phyloP scores from a whole-genome alignment of 2,888 invertebrate genomes.

The Trachelus stipa region DNA sequence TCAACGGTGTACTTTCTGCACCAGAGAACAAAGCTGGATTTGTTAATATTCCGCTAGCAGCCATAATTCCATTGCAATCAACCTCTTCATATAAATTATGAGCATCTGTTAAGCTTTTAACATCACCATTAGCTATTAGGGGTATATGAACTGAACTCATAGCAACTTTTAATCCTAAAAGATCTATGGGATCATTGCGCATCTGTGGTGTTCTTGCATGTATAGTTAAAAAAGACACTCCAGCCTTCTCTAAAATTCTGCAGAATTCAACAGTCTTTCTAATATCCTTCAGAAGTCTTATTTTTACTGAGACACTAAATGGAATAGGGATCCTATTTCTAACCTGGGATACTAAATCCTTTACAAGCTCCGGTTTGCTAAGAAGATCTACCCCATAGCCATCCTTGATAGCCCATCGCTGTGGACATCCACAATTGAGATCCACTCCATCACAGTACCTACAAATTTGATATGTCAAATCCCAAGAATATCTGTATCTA shows the following conservation, averaged over 20 bases:
- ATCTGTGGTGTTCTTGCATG: constrained; percentile 94
- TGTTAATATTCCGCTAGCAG: constrained; percentile 87
- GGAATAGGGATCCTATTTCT: constrained; percentile 77
- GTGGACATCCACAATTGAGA: constrained; percentile 98
- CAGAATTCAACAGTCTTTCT: constrained; percentile 83
- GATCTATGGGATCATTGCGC: constrained; percentile 78
- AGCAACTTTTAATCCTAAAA: constrained; percentile 78
- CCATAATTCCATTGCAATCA: constrained; percentile 88
- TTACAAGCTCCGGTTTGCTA: constrained; percentile 84
- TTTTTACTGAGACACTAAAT: constrained; percentile 93
- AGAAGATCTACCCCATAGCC: constrained; percentile 90
- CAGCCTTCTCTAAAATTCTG: constrained; percentile 83
- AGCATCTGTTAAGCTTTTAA: constrained; percentile 81
- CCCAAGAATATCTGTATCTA: background rate
- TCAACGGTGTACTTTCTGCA: constrained; percentile 74
- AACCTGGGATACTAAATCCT: constrained; percentile 83
- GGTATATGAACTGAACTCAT: constrained; percentile 82
- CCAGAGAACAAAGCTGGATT: constrained; percentile 94
- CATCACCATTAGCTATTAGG: constrained; percentile 92
- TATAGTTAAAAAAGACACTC: constrained; percentile 88
- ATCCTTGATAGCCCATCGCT: constrained; percentile 92
- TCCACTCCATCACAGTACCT: constrained; percentile 92
- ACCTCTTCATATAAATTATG: constrained; percentile 74
- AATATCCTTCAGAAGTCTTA: constrained; percentile 81
- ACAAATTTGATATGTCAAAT: background rate